Evolutionary conservation across 2,113 vertebrate species (phyloP).

Genomic region (Oryzias melastigma): DNA sequence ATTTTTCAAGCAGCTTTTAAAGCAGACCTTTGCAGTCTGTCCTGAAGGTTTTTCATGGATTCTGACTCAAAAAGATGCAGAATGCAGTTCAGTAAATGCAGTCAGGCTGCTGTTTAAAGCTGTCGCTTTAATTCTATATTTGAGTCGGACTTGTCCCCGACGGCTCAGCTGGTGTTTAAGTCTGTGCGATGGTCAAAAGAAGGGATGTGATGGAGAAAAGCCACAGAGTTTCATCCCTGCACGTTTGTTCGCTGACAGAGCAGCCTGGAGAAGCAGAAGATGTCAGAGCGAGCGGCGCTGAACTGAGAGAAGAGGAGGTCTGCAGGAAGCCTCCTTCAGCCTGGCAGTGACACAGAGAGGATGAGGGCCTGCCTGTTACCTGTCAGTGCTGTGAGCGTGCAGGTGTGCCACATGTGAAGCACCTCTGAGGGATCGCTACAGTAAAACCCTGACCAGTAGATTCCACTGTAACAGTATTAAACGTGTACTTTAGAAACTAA

Average conservation of each 20-base stretch:
- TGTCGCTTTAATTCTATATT: conserved; percentile 21
- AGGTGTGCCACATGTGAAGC: too few species aligned
- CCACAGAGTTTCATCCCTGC: conserved; percentile 12
- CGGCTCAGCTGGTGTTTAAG: conserved; percentile 10
- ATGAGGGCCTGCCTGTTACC: too few species aligned
- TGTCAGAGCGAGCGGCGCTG: conserved; percentile 10
- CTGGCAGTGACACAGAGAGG: too few species aligned
- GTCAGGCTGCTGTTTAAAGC: conserved; percentile 12
- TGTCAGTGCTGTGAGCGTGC: too few species aligned
- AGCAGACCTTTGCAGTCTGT: too few species aligned
- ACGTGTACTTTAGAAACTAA: too few species aligned
- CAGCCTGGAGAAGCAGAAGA: neutral
- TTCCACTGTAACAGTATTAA: too few species aligned
- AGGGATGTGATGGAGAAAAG: neutral
- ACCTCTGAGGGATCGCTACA: too few species aligned
- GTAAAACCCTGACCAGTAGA: too few species aligned
- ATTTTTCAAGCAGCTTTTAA: too few species aligned
- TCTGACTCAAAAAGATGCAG: neutral
- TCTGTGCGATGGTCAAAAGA: neutral
- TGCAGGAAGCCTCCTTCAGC: too few species aligned
- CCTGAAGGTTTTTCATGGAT: too few species aligned
- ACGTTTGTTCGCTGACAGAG: conserved; percentile 3
- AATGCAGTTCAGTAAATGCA: conserved; percentile 12
- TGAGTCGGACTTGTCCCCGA: conserved; percentile 8
- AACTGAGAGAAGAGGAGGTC: neutral